phyloP scores from a whole-genome alignment of 2,888 invertebrate genomes.

The Pheosia tremula region DNA sequence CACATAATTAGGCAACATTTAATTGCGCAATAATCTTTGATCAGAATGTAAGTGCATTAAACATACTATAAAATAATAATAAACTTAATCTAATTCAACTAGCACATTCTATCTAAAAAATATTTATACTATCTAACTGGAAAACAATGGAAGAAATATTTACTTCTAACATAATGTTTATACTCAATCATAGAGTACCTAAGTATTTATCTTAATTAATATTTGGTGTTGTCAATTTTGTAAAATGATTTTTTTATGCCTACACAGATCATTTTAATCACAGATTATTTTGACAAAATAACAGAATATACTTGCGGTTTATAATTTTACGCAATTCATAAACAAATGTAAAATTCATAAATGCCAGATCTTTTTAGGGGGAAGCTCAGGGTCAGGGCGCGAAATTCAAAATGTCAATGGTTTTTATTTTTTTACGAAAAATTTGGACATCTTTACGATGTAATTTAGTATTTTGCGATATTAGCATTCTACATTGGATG shows the following conservation, averaged over 20 bases:
- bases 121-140: constrained; percentile 28
- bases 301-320: no score
- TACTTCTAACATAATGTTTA: background rate
- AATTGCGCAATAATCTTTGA: background rate
- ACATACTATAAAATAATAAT: background rate
- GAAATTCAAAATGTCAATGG: no score
- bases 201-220: constrained; percentile 21
- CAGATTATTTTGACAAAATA: constrained; percentile 24
- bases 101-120: constrained; percentile 41
- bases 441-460: no score
- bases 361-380: no score
- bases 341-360: no score
- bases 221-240: constrained; percentile 31
- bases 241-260: constrained; percentile 9
- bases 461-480: no score
- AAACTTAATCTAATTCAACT: constrained; percentile 29
- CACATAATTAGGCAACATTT: background rate
- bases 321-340: background rate
- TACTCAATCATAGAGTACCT: background rate
- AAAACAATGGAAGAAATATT: constrained; percentile 52
- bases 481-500: no score
- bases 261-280: constrained; percentile 43
- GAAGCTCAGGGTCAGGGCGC: no score
- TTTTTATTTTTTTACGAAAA: no score
- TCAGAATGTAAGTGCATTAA: background rate